These are phyloP conservation scores for Listronotus oregonensis DNA, from an alignment of 1,140 invertebrate species.

Conservation along the genomic window DNA sequence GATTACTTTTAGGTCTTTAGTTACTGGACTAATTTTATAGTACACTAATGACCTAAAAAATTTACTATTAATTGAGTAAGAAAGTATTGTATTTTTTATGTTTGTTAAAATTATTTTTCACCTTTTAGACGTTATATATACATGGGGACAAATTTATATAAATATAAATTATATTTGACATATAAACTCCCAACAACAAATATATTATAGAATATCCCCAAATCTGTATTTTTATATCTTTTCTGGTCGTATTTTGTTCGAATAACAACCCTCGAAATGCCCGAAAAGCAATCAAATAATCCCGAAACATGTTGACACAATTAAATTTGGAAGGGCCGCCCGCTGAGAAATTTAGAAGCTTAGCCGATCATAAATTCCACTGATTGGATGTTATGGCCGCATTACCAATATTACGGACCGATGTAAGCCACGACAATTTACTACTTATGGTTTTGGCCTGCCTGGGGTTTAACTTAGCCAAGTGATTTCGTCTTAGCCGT, in stretches of 20 bases:
- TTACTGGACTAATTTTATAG: too few relatives aligned
- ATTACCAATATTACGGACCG: slow-evolving; percentile 53
- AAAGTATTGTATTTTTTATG: too few relatives aligned
- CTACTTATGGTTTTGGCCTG: slow-evolving; percentile 39
- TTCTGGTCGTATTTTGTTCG: neutral
- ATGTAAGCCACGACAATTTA: slow-evolving; percentile 45
- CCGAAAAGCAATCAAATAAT: slow-evolving; percentile 38
- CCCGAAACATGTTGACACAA: slow-evolving; percentile 51
- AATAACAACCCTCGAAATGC: slow-evolving; percentile 6
- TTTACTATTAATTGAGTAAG: too few relatives aligned
- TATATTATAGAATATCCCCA: neutral
- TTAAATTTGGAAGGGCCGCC: slow-evolving; percentile 54
- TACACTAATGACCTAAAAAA: too few relatives aligned
- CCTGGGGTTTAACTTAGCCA: too few relatives aligned
- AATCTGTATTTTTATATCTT: slow-evolving; percentile 8
- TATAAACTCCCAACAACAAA: neutral
- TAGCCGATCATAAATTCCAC: slow-evolving; percentile 52
- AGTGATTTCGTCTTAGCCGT: too few relatives aligned
- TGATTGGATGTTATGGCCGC: slow-evolving; percentile 58
- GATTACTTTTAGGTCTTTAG: too few relatives aligned
- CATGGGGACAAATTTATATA: too few relatives aligned
- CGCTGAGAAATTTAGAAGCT: slow-evolving; percentile 54
- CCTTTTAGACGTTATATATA: too few relatives aligned
- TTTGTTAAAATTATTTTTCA: too few relatives aligned
- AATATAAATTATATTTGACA: neutral